Evolutionary conservation across 2,888 invertebrate genomes (phyloP).

Genomic region (Drosophila mercatorum): DNA sequence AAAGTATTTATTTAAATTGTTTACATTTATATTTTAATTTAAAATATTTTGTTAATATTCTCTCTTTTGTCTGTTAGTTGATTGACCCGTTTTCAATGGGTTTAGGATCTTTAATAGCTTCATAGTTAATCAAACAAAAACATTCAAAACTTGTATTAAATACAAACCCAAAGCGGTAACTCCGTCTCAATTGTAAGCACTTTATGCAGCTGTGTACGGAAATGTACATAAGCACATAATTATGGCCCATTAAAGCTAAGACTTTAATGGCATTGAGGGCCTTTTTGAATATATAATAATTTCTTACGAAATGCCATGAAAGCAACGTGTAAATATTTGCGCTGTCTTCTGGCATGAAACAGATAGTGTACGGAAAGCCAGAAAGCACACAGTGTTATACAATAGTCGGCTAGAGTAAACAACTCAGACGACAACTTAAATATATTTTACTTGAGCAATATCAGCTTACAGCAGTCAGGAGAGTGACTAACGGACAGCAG

Average conservation of each 20-base stretch:
- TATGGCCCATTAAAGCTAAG: not conserved
- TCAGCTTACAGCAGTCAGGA: conserved; percentile 31
- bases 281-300: not conserved
- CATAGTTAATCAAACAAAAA: not conserved
- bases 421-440: conserved; percentile 16
- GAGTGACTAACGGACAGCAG: conserved; percentile 1
- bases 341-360: conserved; percentile 1
- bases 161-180: not conserved
- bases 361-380: conserved; percentile 5
- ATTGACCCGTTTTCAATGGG: too few species aligned
- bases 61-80: too few species aligned
- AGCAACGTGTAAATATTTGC: conserved; percentile 14
- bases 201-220: not conserved
- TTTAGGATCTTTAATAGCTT: not conserved
- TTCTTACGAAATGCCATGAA: not conserved
- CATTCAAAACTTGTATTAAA: not conserved
- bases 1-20: too few species aligned
- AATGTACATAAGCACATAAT: not conserved
- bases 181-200: not conserved
- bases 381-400: conserved; percentile 20
- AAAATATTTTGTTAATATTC: too few species aligned
- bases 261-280: not conserved
- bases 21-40: too few species aligned
- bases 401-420: conserved; percentile 30
- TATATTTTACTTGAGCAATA: conserved; percentile 11